These are phyloP conservation scores for Oreotrochilus melanogaster DNA, from an alignment of 2,113 vertebrate species.

Conservation along the genomic window DNA sequence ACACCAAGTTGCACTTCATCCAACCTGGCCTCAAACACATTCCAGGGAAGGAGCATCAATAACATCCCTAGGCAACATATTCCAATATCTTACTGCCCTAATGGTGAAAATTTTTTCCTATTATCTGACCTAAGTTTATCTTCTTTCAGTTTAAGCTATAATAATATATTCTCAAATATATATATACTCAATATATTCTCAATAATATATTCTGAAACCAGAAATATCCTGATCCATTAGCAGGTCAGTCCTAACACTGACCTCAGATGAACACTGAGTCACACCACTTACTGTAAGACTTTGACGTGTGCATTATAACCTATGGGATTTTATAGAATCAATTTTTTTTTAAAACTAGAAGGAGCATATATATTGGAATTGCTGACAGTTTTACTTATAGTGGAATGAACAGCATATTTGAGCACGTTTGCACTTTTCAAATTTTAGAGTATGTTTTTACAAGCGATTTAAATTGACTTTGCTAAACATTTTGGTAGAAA, in stretches of 20 bases:
- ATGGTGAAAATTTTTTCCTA: too few relatives aligned
- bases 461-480: constrained; percentile 65
- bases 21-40: too few relatives aligned
- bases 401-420: constrained; percentile 22
- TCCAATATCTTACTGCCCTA: too few relatives aligned
- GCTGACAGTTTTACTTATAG: constrained; percentile 41
- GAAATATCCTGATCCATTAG: not conserved
- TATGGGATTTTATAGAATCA: not conserved
- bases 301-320: not conserved
- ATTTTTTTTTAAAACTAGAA: not conserved
- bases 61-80: too few relatives aligned
- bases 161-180: too few relatives aligned
- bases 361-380: constrained; percentile 2
- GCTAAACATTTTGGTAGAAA: constrained; percentile 64
- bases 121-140: too few relatives aligned
- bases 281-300: constrained; percentile 6
- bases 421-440: constrained; percentile 61
- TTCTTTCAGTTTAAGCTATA: too few relatives aligned
- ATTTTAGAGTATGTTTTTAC: constrained; percentile 52
- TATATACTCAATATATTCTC: too few relatives aligned
- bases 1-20: too few relatives aligned
- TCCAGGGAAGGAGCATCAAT: too few relatives aligned
- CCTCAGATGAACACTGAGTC: not conserved
- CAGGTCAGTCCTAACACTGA: not conserved
- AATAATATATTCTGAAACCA: not conserved